Base-by-base conservation (phyloP, 2,888 invertebrate genomes). In the Ceriagrion tenellum region DNA sequence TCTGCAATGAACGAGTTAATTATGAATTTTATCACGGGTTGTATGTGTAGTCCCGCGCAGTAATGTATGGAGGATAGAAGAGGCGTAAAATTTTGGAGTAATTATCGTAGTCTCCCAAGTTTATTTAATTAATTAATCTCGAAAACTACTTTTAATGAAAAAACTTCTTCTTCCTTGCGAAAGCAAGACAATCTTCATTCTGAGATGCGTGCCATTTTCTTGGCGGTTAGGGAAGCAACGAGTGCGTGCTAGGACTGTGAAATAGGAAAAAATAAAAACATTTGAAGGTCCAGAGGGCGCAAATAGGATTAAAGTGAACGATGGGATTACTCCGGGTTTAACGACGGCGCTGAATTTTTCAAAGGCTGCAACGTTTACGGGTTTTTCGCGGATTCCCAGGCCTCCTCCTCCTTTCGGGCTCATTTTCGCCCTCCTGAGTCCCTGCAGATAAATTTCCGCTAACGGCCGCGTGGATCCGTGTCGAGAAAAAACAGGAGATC, bases 261-360 rank as follows among this genome's bases (percentile, higher is more conserved):
- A 47, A 47, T 12, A 8, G 12, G 13, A 16, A 81, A 18, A 81
- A 35, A 30, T 30, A 30, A 81, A 81, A 69, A 81, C 10, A 18
- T 13, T 13, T 13, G 81, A 81, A 16, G 69, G 69, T 69, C 81
- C 30, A 18, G 16, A 81, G 26, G n/a, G 81, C 35, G 35, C 18
- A 30, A 81, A 81, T 13, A 35, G 81, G 81, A 81, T 81, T 81
- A 81, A 18, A 81, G 30, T 81, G 81, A 81, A 81, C 35, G 81
- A 81, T 81, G 81, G 35, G 81, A 35, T 18, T 81, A 18, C 30
- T 13, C 10, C 26, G 81, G 26, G 81, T 81, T 81, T 81, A 81
- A 81, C 35, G 81, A 81, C 81, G 30, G 13, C 35, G 81, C 30
- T 81, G 81, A 81, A 81, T 81, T 30, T 81, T 81, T 81, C 81